Conservation (phyloP, 2,888 invertebrate genomes). For the Melanchra persicariae region DNA sequence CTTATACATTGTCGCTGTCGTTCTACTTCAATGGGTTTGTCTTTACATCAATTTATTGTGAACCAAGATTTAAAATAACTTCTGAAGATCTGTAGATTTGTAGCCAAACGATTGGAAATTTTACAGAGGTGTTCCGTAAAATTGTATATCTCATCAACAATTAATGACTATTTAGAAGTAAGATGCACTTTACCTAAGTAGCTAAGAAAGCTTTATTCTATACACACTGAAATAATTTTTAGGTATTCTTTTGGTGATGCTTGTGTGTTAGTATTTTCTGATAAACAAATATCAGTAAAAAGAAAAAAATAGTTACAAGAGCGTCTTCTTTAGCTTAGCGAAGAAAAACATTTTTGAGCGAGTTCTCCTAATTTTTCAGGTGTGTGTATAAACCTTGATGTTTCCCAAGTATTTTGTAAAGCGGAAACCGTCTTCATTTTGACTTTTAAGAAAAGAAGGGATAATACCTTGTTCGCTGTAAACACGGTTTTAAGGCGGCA, state of each 20-base stretch:
- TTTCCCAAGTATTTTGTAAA: conserved; percentile 41
- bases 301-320: conserved; percentile 2
- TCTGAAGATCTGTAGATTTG: too few relatives aligned
- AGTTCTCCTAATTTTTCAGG: conserved; percentile 15
- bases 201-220: neutral
- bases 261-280: neutral
- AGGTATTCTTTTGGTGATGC: neutral
- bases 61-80: too few relatives aligned
- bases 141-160: too few relatives aligned
- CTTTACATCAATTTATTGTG: neutral
- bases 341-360: conserved; percentile 14
- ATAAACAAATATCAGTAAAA: neutral
- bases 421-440: conserved; percentile 24
- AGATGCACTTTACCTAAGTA: neutral
- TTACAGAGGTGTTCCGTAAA: too few relatives aligned
- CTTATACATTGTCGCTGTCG: too few relatives aligned
- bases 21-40: neutral
- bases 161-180: too few relatives aligned
- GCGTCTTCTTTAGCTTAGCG: neutral
- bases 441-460: conserved; percentile 35
- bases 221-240: too few relatives aligned
- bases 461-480: conserved; percentile 35
- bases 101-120: too few relatives aligned
- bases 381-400: conserved; percentile 6
- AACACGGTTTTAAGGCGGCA: conserved; percentile 31